A percentile compares a stretch with the other conserved stretches of the same genome.
Conservation (phyloP, 2,113 vertebrate species). For the Patagioenas fasciata region DNA sequence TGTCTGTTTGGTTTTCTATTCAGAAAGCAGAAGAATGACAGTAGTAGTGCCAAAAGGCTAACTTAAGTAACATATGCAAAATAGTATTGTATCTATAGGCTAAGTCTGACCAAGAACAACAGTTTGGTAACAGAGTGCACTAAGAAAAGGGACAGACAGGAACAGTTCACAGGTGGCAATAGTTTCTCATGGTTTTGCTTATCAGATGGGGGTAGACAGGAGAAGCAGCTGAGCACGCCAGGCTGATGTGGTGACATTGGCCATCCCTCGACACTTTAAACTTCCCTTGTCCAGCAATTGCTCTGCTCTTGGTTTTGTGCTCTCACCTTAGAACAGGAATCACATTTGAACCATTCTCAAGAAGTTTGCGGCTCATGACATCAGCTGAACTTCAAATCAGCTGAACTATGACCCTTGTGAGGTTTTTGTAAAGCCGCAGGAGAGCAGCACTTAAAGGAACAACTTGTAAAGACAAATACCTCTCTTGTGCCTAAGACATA, state of each 20-base stretch:
- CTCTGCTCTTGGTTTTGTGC: not conserved
- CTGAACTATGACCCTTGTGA: not conserved
- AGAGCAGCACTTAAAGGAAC: not conserved
- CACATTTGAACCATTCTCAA: not conserved
- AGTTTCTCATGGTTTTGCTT: not conserved
- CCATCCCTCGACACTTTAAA: not conserved
- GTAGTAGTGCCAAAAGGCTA: not conserved
- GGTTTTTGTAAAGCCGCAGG: not conserved
- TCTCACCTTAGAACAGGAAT: not conserved
- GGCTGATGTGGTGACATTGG: not conserved
- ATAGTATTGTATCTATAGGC: not conserved
- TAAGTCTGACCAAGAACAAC: not conserved
- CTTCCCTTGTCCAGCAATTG: not conserved
- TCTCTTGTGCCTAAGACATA: not conserved
- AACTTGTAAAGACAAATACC: not conserved
- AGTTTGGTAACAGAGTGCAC: not conserved
- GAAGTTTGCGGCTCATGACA: not conserved
- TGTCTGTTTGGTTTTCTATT: not conserved
- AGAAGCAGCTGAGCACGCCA: not conserved
- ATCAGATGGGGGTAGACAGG: not conserved
- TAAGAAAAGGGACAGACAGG: not conserved
- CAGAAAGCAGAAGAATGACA: not conserved
- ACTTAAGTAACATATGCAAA: not conserved
- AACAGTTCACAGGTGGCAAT: not conserved
- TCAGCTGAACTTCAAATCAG: not conserved